phyloP scores from a whole-genome alignment of 2,888 invertebrate species.

The Thymelicus acteon region DNA sequence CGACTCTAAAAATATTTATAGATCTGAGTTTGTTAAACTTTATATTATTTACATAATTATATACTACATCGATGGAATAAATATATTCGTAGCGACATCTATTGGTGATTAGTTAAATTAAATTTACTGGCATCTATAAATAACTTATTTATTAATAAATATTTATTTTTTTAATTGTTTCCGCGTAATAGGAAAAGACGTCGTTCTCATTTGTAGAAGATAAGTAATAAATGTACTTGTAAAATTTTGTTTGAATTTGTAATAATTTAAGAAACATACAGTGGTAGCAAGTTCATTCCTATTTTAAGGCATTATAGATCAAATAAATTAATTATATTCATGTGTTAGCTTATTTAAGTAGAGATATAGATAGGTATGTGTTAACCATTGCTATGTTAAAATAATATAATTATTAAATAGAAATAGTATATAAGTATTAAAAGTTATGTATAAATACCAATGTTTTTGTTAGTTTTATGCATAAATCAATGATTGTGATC shows the following conservation, averaged over 20 bases:
- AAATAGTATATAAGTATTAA: neutral
- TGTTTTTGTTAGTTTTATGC: conserved; percentile 8
- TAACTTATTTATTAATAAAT: conserved; percentile 21
- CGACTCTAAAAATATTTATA: too few relatives aligned
- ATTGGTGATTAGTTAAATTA: conserved; percentile 10
- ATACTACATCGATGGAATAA: too few relatives aligned
- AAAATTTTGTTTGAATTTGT: conserved; percentile 40
- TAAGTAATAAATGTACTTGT: conserved; percentile 38
- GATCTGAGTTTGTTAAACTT: too few relatives aligned
- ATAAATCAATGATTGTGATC: conserved; percentile 12
- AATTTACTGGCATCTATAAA: conserved; percentile 10
- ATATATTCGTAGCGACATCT: neutral
- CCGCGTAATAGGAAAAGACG: conserved; percentile 40
- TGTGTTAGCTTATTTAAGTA: conserved; percentile 58
- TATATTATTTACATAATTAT: too few relatives aligned
- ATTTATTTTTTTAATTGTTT: conserved; percentile 25
- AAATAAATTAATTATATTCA: conserved; percentile 65
- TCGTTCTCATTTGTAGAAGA: conserved; percentile 43
- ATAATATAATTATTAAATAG: conserved; percentile 27
- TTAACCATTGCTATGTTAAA: conserved; percentile 45
- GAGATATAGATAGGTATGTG: conserved; percentile 38
- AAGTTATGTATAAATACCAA: conserved; percentile 9
- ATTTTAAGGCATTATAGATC: conserved; percentile 68
- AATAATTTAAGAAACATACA: conserved; percentile 34
- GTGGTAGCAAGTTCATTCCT: conserved; percentile 43